Conservation (phyloP, 2,797 vertebrate genomes). For the Myiotriccus ornatus region DNA sequence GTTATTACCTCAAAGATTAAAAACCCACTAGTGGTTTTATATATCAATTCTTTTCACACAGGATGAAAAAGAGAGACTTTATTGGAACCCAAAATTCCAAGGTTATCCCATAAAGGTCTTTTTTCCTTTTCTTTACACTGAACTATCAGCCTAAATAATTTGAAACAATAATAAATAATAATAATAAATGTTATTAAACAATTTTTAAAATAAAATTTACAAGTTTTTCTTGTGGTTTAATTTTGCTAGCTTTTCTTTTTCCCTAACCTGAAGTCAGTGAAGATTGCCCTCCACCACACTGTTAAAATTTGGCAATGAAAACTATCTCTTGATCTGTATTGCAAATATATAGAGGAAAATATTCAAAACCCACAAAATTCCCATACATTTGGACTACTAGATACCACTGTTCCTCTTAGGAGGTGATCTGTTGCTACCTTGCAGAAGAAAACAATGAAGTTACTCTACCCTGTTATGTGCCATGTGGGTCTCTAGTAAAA, state of each 20-base stretch:
- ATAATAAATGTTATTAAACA: background rate
- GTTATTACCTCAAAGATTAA: background rate
- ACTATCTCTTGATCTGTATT: background rate
- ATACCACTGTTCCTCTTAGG: background rate
- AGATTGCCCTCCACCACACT: accelerated
- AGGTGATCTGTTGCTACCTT: background rate
- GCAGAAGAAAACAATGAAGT: background rate
- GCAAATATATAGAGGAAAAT: background rate
- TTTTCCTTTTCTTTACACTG: background rate
- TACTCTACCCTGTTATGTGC: background rate
- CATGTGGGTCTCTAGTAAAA: background rate
- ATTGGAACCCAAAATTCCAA: background rate
- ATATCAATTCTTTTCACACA: background rate
- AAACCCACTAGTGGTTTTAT: accelerated
- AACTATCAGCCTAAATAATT: background rate
- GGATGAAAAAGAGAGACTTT: background rate
- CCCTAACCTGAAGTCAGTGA: background rate
- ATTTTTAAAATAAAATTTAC: background rate
- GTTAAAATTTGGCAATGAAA: background rate
- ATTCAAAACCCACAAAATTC: background rate
- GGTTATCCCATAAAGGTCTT: background rate
- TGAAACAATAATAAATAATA: background rate
- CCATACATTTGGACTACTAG: background rate
- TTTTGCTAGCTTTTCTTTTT: background rate
- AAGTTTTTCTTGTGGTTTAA: accelerated